Evolutionary conservation across 37 sponge, comb jelly and placozoan genomes (phyloP).

Genomic region (Aphrocallistes beatrix): DNA sequence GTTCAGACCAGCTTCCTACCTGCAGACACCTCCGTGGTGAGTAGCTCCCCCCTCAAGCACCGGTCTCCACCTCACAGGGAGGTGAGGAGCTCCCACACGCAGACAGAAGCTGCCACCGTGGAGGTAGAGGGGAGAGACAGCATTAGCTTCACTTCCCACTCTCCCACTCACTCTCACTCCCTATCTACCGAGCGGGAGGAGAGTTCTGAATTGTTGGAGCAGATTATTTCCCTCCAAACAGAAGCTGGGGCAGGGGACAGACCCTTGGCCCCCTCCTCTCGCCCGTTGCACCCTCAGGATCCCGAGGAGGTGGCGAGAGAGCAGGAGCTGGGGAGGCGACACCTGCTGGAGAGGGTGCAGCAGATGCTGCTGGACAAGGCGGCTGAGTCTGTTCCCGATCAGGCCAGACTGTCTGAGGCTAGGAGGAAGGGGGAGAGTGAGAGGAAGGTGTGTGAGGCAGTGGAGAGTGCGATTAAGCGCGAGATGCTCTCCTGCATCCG

Average conservation of each 20-base stretch:
- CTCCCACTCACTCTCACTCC: background rate
- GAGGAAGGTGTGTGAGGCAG: background rate
- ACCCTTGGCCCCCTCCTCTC: background rate
- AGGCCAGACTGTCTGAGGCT: background rate
- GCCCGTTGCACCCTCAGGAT: background rate
- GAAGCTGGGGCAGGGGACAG: too few species aligned
- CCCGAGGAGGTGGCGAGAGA: background rate
- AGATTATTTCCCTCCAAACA: background rate
- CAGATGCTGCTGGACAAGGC: background rate
- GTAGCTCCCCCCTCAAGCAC: background rate
- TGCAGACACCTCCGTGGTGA: too few species aligned
- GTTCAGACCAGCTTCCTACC: slow-evolving; percentile 4
- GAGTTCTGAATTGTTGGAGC: background rate
- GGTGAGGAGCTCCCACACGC: background rate
- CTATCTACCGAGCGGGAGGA: background rate
- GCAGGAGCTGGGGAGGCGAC: background rate
- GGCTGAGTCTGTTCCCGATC: background rate
- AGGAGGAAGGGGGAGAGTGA: background rate
- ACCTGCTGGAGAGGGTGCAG: background rate
- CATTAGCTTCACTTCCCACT: background rate
- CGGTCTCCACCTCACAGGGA: background rate
- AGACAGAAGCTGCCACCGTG: background rate
- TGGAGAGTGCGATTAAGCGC: background rate
- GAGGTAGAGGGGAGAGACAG: background rate
- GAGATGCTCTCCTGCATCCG: background rate